Percentiles rank a stretch among this genome's conserved stretches.
Evolutionary conservation across 2,113 vertebrate genomes (phyloP).

Genomic region (Camelus dromedarius): DNA sequence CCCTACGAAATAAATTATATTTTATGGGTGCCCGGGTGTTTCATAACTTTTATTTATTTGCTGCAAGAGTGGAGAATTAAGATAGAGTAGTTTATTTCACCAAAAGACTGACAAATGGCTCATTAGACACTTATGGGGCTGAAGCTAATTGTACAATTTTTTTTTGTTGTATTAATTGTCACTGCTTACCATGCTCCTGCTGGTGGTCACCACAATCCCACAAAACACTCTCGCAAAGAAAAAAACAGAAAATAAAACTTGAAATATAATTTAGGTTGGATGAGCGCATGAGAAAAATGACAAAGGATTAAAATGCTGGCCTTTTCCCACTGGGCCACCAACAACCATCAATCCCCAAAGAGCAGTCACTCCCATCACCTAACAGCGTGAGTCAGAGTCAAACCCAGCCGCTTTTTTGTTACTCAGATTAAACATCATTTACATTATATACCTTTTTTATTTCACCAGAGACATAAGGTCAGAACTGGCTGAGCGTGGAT

Average conservation of each 20-base stretch:
- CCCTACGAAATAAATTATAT: slow-evolving; percentile 88
- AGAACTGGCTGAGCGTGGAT: slow-evolving; percentile 90
- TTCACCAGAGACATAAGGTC: slow-evolving; percentile 89
- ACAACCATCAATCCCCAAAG: slow-evolving; percentile 83
- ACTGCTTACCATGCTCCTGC: slow-evolving; percentile 82
- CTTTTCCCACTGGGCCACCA: slow-evolving; percentile 82
- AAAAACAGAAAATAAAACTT: slow-evolving; percentile 10
- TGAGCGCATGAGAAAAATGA: slow-evolving; percentile 81
- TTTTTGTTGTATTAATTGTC: slow-evolving; percentile 85
- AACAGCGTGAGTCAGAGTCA: slow-evolving; percentile 85
- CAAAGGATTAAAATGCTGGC: slow-evolving; percentile 80
- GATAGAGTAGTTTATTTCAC: slow-evolving; percentile 89
- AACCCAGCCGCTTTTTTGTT: slow-evolving; percentile 77
- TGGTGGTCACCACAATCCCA: slow-evolving; percentile 77
- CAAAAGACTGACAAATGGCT: slow-evolving; percentile 90
- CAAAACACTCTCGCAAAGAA: slow-evolving; percentile 54
- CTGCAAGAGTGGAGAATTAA: slow-evolving; percentile 89
- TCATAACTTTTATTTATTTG: slow-evolving; percentile 91
- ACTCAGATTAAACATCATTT: slow-evolving; percentile 86
- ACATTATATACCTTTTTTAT: slow-evolving; percentile 84
- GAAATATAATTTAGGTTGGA: slow-evolving; percentile 81
- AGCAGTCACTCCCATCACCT: slow-evolving; percentile 84
- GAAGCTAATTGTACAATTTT: slow-evolving; percentile 87
- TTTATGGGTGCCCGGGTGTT: slow-evolving; percentile 88
- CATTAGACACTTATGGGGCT: slow-evolving; percentile 89